Evolutionary conservation across 2,888 invertebrate species (phyloP), one percentile per base, ranked within the genome.

Genomic region (Sesia apiformis): DNA sequence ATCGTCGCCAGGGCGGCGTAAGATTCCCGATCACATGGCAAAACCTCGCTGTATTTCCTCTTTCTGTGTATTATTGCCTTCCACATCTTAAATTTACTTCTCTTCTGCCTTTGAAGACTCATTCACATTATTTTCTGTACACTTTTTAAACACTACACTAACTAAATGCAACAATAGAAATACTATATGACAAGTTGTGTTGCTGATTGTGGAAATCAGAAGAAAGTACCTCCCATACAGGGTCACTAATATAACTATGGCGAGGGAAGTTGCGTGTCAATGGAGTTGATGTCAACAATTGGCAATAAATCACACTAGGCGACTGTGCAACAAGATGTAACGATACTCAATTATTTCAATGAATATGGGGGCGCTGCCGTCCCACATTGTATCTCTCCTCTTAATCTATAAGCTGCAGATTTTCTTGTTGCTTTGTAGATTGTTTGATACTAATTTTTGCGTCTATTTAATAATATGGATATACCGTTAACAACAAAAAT

Each of bases 1-100:
- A 89, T 79, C 7, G 84, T 84, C 80, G 84, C 84, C 61, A 89
- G 80, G 58, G 86, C 82, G 72, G 85, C 82, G 70, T 86, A 89
- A 1, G 87, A 81, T 56, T 87, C 88, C 57, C 73, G 74, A 63
- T 88, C 88, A 62, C 85, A 83, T 55, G 82, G 77, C 52, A 81
- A 60, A 53, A 70, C 77, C 67, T 88, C 89, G 66, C 84, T 85
- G 60, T 81, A 87, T 76, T 89, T 88, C 66, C 88, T 80, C 64
- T 85, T 88, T 60, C 85, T 80, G 63, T 86, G 76, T 59, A 89
- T 79, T 61, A 89, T 75, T 53, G 87, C 79, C 66, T 87, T 88
- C 89, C 89, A 89, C 89, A 89, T 89, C 57, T 76, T 89, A 69
- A 84, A 80, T 66, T 78, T 84, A 43, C 74, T 67, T 62, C 72